Evolutionary conservation across 2,797 vertebrate genomes (phyloP).

Genomic region (Pseudotriccus pelzelni): DNA sequence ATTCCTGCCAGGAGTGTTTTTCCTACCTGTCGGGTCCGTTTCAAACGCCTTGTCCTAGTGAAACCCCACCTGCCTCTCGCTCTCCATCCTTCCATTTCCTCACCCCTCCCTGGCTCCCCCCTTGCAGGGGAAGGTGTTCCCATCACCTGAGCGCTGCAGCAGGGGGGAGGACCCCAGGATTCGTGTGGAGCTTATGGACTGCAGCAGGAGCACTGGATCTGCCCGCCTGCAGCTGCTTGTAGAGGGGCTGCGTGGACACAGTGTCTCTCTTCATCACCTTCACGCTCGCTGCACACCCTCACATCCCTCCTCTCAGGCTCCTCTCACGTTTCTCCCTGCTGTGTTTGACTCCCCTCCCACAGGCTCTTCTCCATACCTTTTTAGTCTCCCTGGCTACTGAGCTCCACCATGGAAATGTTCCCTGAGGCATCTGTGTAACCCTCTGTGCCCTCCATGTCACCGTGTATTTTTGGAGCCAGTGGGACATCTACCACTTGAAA

Average conservation of each 20-base stretch:
- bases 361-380: neutral
- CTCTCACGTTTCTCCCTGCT: neutral
- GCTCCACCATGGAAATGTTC: neutral
- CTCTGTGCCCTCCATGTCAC: fast-evolving
- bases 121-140: neutral
- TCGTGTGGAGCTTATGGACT: neutral
- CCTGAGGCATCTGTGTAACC: neutral
- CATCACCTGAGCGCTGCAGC: neutral
- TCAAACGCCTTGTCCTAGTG: neutral
- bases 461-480: neutral
- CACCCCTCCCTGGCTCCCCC: neutral
- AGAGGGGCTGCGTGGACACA: neutral
- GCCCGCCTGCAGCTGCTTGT: neutral
- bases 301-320: neutral
- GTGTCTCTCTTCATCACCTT: neutral
- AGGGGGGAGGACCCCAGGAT: neutral
- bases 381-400: neutral
- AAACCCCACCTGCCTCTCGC: neutral
- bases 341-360: neutral
- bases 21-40: neutral
- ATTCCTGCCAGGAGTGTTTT: neutral
- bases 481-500: neutral
- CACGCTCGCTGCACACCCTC: neutral
- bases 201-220: neutral
- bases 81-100: neutral